Evolutionary conservation across 2,113 vertebrate genomes (phyloP).

Genomic region (Donacobius atricapilla): DNA sequence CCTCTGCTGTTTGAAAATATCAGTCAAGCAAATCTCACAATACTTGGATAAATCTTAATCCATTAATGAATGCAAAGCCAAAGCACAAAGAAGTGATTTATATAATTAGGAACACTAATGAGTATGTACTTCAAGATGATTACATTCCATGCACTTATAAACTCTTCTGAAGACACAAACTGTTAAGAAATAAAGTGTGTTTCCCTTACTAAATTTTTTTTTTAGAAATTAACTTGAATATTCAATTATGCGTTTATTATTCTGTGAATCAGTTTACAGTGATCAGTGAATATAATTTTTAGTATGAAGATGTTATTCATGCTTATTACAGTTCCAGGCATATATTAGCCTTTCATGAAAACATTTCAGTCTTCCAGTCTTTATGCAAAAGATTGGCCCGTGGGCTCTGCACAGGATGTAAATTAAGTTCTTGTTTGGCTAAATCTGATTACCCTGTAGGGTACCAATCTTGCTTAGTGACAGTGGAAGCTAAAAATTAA

Average conservation of each 20-base stretch:
- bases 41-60: neutral
- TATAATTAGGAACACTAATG: conserved; percentile 2
- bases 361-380: neutral
- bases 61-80: conserved; percentile 24
- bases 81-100: conserved; percentile 2
- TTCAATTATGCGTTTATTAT: neutral
- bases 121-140: neutral
- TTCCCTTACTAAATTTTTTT: neutral
- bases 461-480: neutral
- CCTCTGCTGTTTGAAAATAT: neutral
- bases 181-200: neutral
- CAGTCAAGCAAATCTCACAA: neutral
- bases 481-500: neutral
- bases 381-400: neutral
- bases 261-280: neutral
- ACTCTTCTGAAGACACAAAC: neutral
- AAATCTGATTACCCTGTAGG: neutral
- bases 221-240: neutral
- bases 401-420: neutral
- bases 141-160: neutral
- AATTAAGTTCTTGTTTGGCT: conserved; percentile 1
- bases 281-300: neutral
- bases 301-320: neutral
- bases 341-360: neutral
- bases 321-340: neutral